phyloP scores from a whole-genome alignment of 30 jellyfish, hydroid and myxozoan species.

The Turritopsis dohrnii region DNA sequence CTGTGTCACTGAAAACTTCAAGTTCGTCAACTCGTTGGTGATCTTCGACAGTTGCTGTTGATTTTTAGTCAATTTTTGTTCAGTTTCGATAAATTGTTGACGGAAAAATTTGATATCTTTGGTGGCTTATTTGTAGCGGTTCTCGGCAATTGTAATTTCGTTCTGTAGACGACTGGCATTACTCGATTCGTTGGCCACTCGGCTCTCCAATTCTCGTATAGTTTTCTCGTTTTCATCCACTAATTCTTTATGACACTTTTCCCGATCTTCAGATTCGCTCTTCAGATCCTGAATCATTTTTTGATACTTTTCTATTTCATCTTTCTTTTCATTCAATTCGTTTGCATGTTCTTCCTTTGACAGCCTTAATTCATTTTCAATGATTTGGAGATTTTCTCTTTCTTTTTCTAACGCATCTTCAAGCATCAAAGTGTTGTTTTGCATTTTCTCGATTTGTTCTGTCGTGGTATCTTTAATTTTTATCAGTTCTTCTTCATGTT shows the following conservation, averaged over 20 bases:
- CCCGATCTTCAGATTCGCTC: conserved; percentile 14
- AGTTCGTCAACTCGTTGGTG: conserved; percentile 10
- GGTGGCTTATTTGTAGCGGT: conserved; percentile 26
- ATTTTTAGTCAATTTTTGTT: conserved; percentile 10
- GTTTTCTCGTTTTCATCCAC: conserved; percentile 14
- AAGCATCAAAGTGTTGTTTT: neutral
- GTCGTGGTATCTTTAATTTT: neutral
- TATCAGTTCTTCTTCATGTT: conserved; percentile 16
- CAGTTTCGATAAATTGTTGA: conserved; percentile 31
- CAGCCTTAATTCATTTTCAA: neutral
- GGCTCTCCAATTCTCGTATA: conserved; percentile 31
- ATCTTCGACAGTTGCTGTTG: conserved; percentile 15
- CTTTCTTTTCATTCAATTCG: conserved; percentile 11
- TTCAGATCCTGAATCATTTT: neutral
- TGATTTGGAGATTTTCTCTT: neutral
- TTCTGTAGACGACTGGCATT: conserved; percentile 26
- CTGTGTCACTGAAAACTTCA: conserved; percentile 3
- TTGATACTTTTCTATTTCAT: neutral
- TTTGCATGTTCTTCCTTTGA: neutral
- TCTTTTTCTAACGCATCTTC: conserved; percentile 20
- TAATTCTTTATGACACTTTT: neutral
- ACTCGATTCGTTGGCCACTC: conserved; percentile 36
- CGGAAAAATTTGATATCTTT: conserved; percentile 27
- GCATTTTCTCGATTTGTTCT: neutral
- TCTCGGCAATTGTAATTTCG: conserved; percentile 26